phyloP scores from a whole-genome alignment of 2,888 invertebrate species.

The Yponomeuta evonymella region DNA sequence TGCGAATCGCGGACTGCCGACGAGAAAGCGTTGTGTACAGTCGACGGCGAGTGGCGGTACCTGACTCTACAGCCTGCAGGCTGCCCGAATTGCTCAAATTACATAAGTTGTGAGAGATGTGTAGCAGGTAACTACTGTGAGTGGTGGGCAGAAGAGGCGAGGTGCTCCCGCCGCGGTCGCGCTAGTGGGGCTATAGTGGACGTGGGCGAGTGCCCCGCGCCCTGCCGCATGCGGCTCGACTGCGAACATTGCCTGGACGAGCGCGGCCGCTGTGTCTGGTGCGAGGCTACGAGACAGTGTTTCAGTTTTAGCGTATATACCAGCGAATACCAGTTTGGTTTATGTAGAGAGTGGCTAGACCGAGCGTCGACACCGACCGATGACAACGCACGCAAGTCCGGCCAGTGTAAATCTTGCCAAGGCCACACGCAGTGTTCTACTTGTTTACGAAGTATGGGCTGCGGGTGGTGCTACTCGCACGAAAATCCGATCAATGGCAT shows the following conservation, averaged over 20 bases:
- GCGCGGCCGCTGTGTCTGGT: conserved; percentile 95
- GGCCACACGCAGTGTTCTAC: conserved; percentile 84
- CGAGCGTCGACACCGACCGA: conserved; percentile 77
- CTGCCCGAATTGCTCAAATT: conserved; percentile 92
- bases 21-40: conserved; percentile 78
- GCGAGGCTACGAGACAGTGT: conserved; percentile 93
- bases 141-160: conserved; percentile 94
- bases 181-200: conserved; percentile 80
- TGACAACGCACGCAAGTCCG: conserved; percentile 56
- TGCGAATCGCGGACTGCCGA: conserved; percentile 82
- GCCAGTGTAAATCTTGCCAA: conserved; percentile 88
- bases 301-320: conserved; percentile 97
- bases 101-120: conserved; percentile 91
- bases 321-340: conserved; percentile 94
- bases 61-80: conserved; percentile 87
- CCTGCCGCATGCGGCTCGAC: conserved; percentile 85
- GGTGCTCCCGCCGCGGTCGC: conserved; percentile 88
- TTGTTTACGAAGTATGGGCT: conserved; percentile 89
- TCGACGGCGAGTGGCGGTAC: conserved; percentile 82
- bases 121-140: conserved; percentile 88
- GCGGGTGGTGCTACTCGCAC: conserved; percentile 95
- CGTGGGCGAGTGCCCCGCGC: conserved; percentile 83
- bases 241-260: conserved; percentile 91
- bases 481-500: conserved; percentile 92
- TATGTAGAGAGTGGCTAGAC: conserved; percentile 95